A percentile compares a stretch with the other conserved stretches of the same genome.
Evolutionary conservation across 2,888 invertebrate species (phyloP).

Genomic region (Iphiclides podalirius): DNA sequence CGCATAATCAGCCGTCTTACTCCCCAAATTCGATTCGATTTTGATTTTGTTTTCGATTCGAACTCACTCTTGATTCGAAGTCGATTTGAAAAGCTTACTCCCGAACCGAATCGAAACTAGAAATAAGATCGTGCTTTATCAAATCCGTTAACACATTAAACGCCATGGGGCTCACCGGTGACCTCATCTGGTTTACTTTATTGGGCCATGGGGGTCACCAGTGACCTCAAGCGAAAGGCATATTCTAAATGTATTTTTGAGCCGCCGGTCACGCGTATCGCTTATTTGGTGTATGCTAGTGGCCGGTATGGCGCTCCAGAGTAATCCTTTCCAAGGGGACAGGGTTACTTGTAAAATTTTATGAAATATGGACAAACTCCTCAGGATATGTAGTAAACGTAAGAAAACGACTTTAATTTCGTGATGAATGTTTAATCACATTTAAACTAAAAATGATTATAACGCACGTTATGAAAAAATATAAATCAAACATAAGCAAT

Average conservation of each 20-base stretch:
- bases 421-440: neutral
- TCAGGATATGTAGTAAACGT: neutral
- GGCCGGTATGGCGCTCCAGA: conserved; percentile 2
- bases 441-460: neutral
- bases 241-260: neutral
- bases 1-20: too few relatives aligned
- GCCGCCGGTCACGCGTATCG: neutral
- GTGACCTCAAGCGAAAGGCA: neutral
- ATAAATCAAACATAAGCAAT: too few relatives aligned
- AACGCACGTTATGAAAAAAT: too few relatives aligned
- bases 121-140: too few relatives aligned
- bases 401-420: neutral
- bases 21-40: too few relatives aligned
- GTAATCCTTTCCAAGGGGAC: conserved; percentile 3
- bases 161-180: neutral
- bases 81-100: too few relatives aligned
- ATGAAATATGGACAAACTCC: conserved; percentile 5
- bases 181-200: neutral
- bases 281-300: conserved; percentile 4
- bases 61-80: too few relatives aligned
- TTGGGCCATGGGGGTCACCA: neutral
- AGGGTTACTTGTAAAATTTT: conserved; percentile 3
- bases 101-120: too few relatives aligned
- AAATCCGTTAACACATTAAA: too few relatives aligned
- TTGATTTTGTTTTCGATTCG: too few relatives aligned